A percentile compares a stretch with the other conserved stretches of the same genome.
Evolutionary conservation across 64 coral and sea anemone genomes (phyloP).

Genomic region (Montipora efflorescens): DNA sequence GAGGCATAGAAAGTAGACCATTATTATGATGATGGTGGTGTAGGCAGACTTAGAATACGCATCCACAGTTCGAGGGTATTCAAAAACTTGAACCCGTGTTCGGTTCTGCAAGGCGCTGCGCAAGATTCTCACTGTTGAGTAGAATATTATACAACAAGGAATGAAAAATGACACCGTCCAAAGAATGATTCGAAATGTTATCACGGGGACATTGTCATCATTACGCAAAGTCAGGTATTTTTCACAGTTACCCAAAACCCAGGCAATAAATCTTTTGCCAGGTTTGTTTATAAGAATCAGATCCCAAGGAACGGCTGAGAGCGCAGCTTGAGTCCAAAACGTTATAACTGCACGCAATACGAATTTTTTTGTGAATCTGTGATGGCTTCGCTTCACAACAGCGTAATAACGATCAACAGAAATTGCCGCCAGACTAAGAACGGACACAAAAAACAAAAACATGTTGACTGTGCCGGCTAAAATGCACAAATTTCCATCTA

Average conservation of each 20-base stretch:
- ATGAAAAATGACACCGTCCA: conserved; percentile 28
- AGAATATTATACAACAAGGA: conserved; percentile 24
- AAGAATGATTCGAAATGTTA: neutral
- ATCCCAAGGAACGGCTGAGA: conserved; percentile 29
- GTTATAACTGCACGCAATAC: neutral
- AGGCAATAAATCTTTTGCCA: conserved; percentile 35
- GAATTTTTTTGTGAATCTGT: conserved; percentile 34
- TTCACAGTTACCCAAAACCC: conserved; percentile 38
- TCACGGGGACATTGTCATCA: neutral
- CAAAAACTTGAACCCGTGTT: conserved; percentile 4
- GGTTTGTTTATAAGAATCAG: conserved; percentile 43
- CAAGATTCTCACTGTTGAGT: conserved; percentile 1
- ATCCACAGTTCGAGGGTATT: conserved; percentile 6
- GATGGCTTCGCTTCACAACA: conserved; percentile 37
- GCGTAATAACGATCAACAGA: conserved; percentile 35
- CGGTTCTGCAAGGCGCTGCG: conserved; percentile 1
- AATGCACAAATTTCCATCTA: conserved; percentile 27
- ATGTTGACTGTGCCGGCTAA: conserved; percentile 39
- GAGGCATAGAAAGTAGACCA: conserved; percentile 36
- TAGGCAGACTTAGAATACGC: conserved; percentile 9
- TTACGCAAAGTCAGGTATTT: conserved; percentile 26
- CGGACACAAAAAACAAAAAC: conserved; percentile 38
- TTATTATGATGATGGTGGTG: conserved; percentile 24
- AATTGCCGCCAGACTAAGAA: conserved; percentile 9
- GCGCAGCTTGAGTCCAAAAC: conserved; percentile 37